Conservation (phyloP, 2,888 invertebrate species). For the Cetonia aurata region DNA sequence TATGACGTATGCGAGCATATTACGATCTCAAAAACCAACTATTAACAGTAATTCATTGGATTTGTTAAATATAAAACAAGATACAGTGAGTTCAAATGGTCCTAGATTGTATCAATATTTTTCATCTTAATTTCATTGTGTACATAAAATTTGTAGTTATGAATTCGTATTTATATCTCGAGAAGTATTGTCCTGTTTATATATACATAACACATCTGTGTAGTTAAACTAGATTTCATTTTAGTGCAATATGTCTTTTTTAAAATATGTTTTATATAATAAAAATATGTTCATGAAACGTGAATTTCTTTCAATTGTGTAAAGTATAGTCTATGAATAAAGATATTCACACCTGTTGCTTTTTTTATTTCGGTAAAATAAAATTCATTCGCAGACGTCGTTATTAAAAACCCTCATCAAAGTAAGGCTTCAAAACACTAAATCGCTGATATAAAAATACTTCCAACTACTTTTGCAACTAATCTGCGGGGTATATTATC, state of each 20-base stretch:
- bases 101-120: slow-evolving; percentile 72
- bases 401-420: no score
- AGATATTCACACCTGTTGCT: slow-evolving; percentile 27
- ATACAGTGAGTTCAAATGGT: slow-evolving; percentile 59
- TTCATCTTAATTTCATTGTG: slow-evolving; percentile 60
- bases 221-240: slow-evolving; percentile 37
- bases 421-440: no score
- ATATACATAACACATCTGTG: slow-evolving; percentile 38
- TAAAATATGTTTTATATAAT: slow-evolving; percentile 41
- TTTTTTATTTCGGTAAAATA: neutral
- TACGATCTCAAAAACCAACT: slow-evolving; percentile 46
- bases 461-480: neutral
- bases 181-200: slow-evolving; percentile 36
- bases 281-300: slow-evolving; percentile 40
- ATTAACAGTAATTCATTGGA: slow-evolving; percentile 62
- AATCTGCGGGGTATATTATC: neutral
- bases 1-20: slow-evolving; percentile 61
- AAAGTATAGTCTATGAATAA: slow-evolving; percentile 41
- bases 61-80: slow-evolving; percentile 66
- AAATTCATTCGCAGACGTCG: neutral
- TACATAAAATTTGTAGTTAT: slow-evolving; percentile 23
- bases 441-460: neutral
- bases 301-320: slow-evolving; percentile 39
- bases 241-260: slow-evolving; percentile 41
- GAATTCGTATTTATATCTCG: slow-evolving; percentile 38